These are phyloP conservation scores for Panthera leo DNA, from an alignment of 2,113 vertebrate genomes.

Conservation along the genomic window DNA sequence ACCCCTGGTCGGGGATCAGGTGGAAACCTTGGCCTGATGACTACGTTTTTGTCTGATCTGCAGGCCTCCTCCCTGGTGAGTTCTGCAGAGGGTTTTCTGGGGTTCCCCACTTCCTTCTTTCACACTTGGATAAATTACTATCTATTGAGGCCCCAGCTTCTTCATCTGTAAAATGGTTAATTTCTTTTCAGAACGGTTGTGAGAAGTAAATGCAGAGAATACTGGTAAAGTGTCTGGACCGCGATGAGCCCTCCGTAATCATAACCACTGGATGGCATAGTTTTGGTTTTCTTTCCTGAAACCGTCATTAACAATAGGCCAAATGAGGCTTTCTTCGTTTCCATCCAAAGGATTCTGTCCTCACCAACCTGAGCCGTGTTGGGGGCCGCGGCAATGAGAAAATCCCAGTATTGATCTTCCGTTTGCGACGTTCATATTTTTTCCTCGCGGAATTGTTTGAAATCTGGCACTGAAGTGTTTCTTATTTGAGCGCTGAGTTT, in stretches of 20 bases:
- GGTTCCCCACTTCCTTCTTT: background rate
- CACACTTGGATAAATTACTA: background rate
- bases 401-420: background rate
- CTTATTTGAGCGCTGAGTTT: background rate
- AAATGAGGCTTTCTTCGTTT: background rate
- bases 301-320: fast-evolving
- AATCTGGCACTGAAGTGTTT: background rate
- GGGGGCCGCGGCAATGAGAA: background rate
- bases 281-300: background rate
- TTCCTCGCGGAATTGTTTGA: background rate
- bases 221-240: too few species aligned
- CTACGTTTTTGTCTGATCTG: background rate
- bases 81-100: background rate
- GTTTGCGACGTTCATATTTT: background rate
- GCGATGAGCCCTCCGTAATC: fast-evolving
- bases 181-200: background rate
- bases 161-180: background rate
- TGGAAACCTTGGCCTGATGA: background rate
- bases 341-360: background rate
- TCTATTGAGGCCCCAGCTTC: background rate
- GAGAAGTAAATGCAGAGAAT: background rate
- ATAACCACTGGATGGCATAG: fast-evolving
- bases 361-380: background rate
- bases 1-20: background rate
- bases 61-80: background rate